A percentile compares a stretch with the other conserved stretches of the same genome.
Conservation (phyloP, 2,888 invertebrate genomes). For the Ectemnius lituratus region DNA sequence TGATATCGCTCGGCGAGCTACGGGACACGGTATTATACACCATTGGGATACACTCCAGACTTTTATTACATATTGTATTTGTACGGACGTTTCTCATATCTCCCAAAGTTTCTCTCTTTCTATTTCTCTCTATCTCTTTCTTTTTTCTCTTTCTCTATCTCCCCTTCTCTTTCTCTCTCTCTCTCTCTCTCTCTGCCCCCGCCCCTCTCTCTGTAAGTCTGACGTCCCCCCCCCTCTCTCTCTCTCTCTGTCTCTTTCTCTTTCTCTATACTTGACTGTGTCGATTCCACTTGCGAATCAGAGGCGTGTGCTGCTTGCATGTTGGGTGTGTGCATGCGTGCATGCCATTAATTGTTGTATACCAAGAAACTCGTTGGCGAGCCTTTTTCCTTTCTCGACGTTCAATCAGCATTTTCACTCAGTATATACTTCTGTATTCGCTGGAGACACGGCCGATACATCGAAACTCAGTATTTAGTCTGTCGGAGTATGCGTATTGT, state of each 20-base stretch:
- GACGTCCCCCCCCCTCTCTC: neutral
- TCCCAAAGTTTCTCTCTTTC: constrained; percentile 5
- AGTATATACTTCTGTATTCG: neutral
- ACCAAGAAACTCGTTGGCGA: constrained; percentile 31
- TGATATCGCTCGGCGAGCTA: constrained; percentile 27
- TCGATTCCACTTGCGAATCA: constrained; percentile 42
- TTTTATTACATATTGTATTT: constrained; percentile 16
- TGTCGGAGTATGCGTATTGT: constrained; percentile 1
- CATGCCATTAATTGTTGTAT: constrained; percentile 56
- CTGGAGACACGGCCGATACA: constrained; percentile 12
- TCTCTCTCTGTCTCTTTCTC: neutral
- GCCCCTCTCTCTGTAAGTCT: neutral
- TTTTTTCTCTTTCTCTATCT: neutral
- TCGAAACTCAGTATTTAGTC: neutral
- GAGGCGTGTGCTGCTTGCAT: constrained; percentile 60
- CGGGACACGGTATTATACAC: constrained; percentile 10
- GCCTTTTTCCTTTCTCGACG: constrained; percentile 25
- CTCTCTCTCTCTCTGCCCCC: too few relatives aligned
- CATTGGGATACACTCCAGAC: constrained; percentile 16
- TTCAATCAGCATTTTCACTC: constrained; percentile 3
- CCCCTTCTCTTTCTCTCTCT: too few relatives aligned
- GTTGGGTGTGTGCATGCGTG: constrained; percentile 64
- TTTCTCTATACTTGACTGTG: constrained; percentile 12
- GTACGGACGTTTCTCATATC: neutral
- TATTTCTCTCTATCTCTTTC: neutral